These are phyloP conservation scores for Sus scrofa DNA, from an alignment of 2,113 vertebrate genomes.

Conservation along the genomic window DNA sequence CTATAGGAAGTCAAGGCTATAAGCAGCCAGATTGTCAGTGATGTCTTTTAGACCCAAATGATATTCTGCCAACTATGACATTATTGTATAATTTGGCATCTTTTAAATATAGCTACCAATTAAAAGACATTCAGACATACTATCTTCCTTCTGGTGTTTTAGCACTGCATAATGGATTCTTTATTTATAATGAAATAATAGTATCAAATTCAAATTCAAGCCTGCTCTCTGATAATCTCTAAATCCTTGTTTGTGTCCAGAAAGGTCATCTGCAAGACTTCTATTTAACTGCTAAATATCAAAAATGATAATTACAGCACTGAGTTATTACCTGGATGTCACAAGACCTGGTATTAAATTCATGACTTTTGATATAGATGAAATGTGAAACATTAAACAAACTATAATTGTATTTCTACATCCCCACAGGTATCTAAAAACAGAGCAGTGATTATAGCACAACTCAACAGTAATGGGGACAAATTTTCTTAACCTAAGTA, in stretches of 20 bases:
- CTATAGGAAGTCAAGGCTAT: conserved; percentile 10
- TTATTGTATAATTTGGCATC: conserved; percentile 81
- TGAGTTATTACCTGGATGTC: conserved; percentile 19
- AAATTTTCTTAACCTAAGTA: conserved; percentile 42
- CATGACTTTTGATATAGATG: conserved; percentile 8
- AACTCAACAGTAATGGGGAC: conserved; percentile 5
- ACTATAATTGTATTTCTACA: neutral
- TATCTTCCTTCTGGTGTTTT: conserved; percentile 77
- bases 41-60: conserved; percentile 71
- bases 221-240: conserved; percentile 73
- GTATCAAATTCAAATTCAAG: conserved; percentile 77
- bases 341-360: conserved; percentile 33
- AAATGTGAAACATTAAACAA: conserved; percentile 46
- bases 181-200: conserved; percentile 64
- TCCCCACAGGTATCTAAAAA: conserved; percentile 31
- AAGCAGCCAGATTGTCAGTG: conserved; percentile 71
- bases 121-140: conserved; percentile 76
- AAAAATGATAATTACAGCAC: conserved; percentile 6
- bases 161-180: conserved; percentile 78
- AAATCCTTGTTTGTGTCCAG: neutral
- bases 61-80: conserved; percentile 77
- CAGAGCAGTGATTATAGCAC: neutral
- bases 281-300: conserved; percentile 10
- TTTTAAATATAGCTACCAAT: conserved; percentile 85
- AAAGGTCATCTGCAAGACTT: conserved; percentile 56